These are phyloP conservation scores for Lasioglossum pauxillum DNA, from an alignment of 2,888 invertebrate species.

Conservation along the genomic window DNA sequence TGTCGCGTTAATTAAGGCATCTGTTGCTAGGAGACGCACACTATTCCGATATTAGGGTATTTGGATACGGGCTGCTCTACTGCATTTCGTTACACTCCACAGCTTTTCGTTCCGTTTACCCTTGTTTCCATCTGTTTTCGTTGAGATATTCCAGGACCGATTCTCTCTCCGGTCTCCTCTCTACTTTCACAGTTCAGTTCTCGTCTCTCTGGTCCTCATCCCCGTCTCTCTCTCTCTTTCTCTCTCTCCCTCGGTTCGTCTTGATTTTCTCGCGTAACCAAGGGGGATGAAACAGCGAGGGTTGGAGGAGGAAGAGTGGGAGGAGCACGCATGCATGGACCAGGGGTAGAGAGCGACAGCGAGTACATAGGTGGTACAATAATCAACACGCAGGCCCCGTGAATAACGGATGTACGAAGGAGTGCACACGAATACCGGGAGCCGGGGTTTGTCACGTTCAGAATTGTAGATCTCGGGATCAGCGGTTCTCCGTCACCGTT, in stretches of 20 bases:
- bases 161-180: neutral
- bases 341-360: neutral
- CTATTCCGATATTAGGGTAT: neutral
- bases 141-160: slow-evolving; percentile 3
- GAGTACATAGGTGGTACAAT: slow-evolving; percentile 55
- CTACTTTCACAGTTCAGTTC: slow-evolving; percentile 4
- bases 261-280: slow-evolving; percentile 17
- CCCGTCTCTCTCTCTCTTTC: neutral
- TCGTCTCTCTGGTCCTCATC: neutral
- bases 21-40: neutral
- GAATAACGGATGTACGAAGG: slow-evolving; percentile 74
- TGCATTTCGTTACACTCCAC: neutral
- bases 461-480: slow-evolving; percentile 59
- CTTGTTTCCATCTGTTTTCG: neutral
- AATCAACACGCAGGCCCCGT: slow-evolving; percentile 70
- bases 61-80: neutral
- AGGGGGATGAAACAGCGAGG: slow-evolving; percentile 20
- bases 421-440: slow-evolving; percentile 67
- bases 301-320: neutral
- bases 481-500: slow-evolving; percentile 15
- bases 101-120: neutral
- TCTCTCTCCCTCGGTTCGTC: neutral
- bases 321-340: slow-evolving; percentile 16
- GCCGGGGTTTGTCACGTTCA: slow-evolving; percentile 65
- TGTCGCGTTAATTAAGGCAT: neutral